Evolutionary conservation across 2,113 vertebrate genomes (phyloP), one percentile per base, ranked within the genome.

Genomic region (Daboia siamensis): DNA sequence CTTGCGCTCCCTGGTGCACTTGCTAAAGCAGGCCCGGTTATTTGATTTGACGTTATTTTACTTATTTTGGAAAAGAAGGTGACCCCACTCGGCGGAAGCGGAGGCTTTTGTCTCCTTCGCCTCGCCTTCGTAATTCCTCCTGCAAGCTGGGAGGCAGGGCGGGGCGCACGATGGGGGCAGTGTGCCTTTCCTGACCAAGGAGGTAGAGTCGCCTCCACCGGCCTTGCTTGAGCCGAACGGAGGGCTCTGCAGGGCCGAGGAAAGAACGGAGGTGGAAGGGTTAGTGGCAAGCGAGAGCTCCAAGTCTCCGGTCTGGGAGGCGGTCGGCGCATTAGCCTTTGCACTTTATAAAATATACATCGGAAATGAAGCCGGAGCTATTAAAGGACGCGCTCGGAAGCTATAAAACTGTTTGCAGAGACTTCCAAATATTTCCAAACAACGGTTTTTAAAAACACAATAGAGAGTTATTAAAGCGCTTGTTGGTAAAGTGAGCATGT

Each of bases 401-500:
- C 95, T 95, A 96, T 86, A 94, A 85, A 95, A 69, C 94, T 96
- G 95, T 97, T 97, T 95, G 94, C 90, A 94, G 94, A 90, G 88
- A 90, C 96, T 97, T 97, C 95, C 95, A 97, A 97, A 97, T 98
- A 98, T 97, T 97, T 97, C 96, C 96, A 97, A 97, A 97, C 96
- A 97, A 96, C 86, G 93, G 90, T 96, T 97, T 95, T 96, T 96
- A 86, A 98, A 97, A 96, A 96, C 96, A 97, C 97, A 97, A 96
- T 56, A 88, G 98, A 98, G 98, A 98, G 96, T 98, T 98, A 97
- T 97, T 97, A 97, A 97, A 95, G 56, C 52, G 95, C 96, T 97
- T 97, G 97, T 98, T 97, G 97, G 96, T 98, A 97, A 97, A 98
- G 96, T 92, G 95, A 97, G 96, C 96, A 97, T 97, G 97, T 97